A percentile compares a stretch with the other conserved stretches of the same genome.
Conservation (phyloP, 2,113 vertebrate genomes). For the Sarotherodon lohbergeri region DNA sequence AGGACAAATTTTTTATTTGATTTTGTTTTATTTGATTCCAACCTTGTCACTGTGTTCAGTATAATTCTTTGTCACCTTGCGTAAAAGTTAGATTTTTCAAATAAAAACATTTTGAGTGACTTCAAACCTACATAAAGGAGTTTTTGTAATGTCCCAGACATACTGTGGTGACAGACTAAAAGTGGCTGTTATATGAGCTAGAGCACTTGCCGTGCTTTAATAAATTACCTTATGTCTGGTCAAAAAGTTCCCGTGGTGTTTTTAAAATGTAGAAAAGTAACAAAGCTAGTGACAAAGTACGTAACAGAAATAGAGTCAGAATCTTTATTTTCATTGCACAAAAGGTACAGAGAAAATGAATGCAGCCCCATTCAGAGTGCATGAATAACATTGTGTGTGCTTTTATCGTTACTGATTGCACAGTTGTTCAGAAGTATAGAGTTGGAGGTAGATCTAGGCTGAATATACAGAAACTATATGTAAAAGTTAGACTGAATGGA, state of each 20-base stretch:
- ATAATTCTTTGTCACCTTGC: background rate
- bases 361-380: background rate
- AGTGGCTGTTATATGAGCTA: background rate
- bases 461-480: background rate
- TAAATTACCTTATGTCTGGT: background rate
- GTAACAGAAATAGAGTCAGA: background rate
- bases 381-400: background rate
- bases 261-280: background rate
- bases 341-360: background rate
- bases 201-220: background rate
- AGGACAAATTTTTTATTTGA: background rate
- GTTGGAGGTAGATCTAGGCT: background rate
- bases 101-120: background rate
- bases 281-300: background rate
- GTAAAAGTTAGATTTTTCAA: background rate
- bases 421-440: background rate
- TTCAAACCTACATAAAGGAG: background rate
- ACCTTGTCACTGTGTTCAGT: background rate
- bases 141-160: background rate
- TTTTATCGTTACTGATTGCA: background rate
- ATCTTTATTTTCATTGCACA: background rate
- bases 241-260: background rate
- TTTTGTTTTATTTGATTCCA: background rate
- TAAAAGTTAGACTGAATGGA: background rate
- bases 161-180: background rate